phyloP scores from a whole-genome alignment of 2,113 vertebrate genomes.

The Apodemus speciosus region DNA sequence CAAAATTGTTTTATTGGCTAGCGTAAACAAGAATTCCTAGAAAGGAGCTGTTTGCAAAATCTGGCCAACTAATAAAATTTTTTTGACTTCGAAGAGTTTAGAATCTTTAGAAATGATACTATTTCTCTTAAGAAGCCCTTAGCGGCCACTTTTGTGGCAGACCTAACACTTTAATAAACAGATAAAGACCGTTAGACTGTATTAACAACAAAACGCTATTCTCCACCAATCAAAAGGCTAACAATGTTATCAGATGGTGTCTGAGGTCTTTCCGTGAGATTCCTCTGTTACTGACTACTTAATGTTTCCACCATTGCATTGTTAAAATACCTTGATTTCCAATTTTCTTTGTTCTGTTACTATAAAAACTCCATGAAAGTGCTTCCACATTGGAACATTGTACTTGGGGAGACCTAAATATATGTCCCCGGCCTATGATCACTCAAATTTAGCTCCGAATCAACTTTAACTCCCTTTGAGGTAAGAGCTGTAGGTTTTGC shows the following conservation, averaged over 20 bases:
- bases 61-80: not conserved
- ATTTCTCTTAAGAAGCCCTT: not conserved
- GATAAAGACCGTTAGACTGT: not conserved
- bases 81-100: not conserved
- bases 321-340: not conserved
- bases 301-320: not conserved
- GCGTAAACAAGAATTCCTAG: not conserved
- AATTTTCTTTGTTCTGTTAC: not conserved
- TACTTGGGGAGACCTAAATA: not conserved
- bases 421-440: not conserved
- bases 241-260: not conserved
- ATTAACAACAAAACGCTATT: not conserved
- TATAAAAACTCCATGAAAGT: not conserved
- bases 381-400: not conserved
- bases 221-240: not conserved
- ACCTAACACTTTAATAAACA: not conserved
- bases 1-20: not conserved
- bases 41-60: not conserved
- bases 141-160: not conserved
- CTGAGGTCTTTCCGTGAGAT: not conserved
- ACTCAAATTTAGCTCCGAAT: not conserved
- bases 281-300: not conserved
- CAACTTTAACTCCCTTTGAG: not conserved
- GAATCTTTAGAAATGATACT: not conserved
- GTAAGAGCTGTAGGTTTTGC: not conserved